Evolutionary conservation across 2,888 invertebrate genomes (phyloP), one percentile per base, ranked within the genome.

Genomic region (Rhyacophila evoluta): DNA sequence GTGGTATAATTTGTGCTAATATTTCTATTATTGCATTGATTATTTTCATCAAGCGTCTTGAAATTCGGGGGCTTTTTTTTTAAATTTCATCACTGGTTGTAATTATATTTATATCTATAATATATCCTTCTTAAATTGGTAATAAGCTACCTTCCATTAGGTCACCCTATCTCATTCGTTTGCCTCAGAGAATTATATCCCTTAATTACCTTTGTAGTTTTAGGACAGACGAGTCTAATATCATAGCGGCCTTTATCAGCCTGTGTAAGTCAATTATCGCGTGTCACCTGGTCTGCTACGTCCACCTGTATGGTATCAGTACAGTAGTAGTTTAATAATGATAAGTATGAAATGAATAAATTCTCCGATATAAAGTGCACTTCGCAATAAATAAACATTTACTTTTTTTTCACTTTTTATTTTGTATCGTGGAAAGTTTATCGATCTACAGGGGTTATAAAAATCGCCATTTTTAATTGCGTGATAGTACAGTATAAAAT

Each of bases 261-360:
- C 10, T 8, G 19, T 55, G 55, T 55, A 55, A 25, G 25, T 25
- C 19, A 55, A 55, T 55, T 55, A 55, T 55, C 55, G 55, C 55
- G 55, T 55, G 55, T 19, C 55, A 55, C 55, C 55, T 25, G 55
- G 19, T n/a, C 5, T 55, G 6, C 25, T 15, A 55, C 55, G 19
- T 55, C 19, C 10, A 55, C 55, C 55, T 55, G 55, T 55, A 8
- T 55, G 15, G 12, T 55, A 55, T 55, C 55, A 55, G 55, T 19
- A 55, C 15, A 6, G 55, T 19, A 10, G 19, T 19, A 55, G 55
- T 25, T 55, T 55, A 55, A 55, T 55, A 55, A 55, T 55, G 19
- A 55, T 55, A 19, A 55, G 25, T 55, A 55, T 19, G 55, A 25
- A 55, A 55, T 55, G 55, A 55, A 55, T 55, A 55, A 55, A 25